Evolutionary conservation across 2,797 vertebrate genomes (phyloP), one percentile per base, ranked within the genome.

Genomic region (Phataginus tetradactyla): DNA sequence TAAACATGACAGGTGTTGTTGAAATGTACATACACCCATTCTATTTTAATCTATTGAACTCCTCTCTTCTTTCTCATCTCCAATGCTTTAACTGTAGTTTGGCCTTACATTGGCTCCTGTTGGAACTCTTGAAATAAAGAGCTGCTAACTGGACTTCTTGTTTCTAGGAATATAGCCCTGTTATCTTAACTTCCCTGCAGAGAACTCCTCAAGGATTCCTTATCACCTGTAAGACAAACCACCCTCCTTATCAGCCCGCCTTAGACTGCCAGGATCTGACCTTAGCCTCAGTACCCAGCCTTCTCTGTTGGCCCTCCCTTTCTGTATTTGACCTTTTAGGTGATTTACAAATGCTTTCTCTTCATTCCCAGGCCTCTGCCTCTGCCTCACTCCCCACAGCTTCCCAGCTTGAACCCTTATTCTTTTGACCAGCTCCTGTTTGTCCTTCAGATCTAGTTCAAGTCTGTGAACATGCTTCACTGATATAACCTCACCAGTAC

Each of bases 401-500:
- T 95, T 63, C 63, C 57, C 72, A 55, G n/a, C 57, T 68, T 42
- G 25, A 59, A 12, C 14, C 11, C 23, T 49, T 32, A 23, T 49
- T 63, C 21, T 42, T 37, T 79, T 55, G 17, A 55, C 5, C 23
- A 85, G 18, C 39, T 88, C 42, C 12, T 85, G 32, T 29, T 61
- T 20, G n/a, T 86, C 45, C n/a, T 79, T 42, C n/a, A 75, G 27
- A 80, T 10, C 15, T 20, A 7, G 29, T 32, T 20, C 15, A 34
- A 10, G 13, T 11, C 5, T 12, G 9, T 27, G 34, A 9, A 7
- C 2, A 17, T 23, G 27, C n/a, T 32, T 79, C 57, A 29, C 49
- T 64, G 11, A 32, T 8, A 20, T 0, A 49, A 49, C 12, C 15
- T 1, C 17, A 1, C 18, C 3, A 2, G 4, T 17, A 66, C n/a